Percentiles rank a stretch among this genome's conserved stretches.
These are phyloP conservation scores for Empis stercorea DNA, from an alignment of 2,888 invertebrate genomes.

Conservation along the genomic window DNA sequence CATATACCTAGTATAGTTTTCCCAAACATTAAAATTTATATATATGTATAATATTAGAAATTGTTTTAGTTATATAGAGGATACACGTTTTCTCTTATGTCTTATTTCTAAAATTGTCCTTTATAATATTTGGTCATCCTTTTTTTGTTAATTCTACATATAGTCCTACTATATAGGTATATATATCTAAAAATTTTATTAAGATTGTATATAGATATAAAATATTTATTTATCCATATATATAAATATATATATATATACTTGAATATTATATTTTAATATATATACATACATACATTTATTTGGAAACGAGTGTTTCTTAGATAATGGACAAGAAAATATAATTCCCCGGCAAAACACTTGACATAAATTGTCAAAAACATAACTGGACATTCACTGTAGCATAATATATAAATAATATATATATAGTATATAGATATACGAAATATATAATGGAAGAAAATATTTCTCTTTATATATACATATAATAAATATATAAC, in stretches of 20 bases:
- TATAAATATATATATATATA: background rate
- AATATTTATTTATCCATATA: background rate
- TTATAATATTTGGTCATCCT: background rate
- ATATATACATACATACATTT: background rate
- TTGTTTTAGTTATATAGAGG: background rate
- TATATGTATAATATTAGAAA: background rate
- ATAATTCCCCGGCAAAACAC: constrained; percentile 1
- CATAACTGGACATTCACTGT: background rate
- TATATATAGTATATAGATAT: too few species aligned
- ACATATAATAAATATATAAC: too few species aligned
- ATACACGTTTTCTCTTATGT: background rate
- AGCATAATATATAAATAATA: background rate
- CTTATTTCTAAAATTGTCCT: background rate
- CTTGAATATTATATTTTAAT: too few species aligned
- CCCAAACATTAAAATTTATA: too few species aligned
- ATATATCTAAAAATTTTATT: too few species aligned
- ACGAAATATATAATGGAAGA: too few species aligned
- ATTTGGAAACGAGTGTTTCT: background rate
- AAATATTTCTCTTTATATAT: too few species aligned
- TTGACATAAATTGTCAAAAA: constrained; percentile 3
- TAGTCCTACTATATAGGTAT: too few species aligned
- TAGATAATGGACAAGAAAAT: constrained; percentile 2
- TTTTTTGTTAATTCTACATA: too few species aligned
- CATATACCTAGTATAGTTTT: too few species aligned
- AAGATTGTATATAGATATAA: too few species aligned